Base-by-base conservation (phyloP, 1,140 invertebrate species). In the Bathynomus jamesi region DNA sequence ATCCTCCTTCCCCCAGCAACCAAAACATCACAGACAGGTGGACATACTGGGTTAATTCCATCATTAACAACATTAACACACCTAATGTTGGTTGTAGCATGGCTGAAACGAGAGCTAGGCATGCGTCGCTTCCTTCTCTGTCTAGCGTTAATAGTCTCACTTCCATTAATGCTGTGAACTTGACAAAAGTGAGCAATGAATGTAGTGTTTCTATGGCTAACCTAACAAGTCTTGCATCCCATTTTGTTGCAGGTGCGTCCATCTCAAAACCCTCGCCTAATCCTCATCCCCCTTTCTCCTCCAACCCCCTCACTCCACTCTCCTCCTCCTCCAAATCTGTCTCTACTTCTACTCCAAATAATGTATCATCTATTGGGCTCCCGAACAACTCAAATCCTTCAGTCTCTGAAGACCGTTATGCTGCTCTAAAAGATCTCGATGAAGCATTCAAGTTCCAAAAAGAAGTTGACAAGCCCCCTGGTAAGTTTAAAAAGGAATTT, bases 401-500 rank as follows among this genome's bases (percentile, higher is more conserved):
- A 10, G 74, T 87, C 31, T 82, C 85, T 11, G 89, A 89, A 82
- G 91, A 93, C 81, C 85, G 88, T 76, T 93, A 93, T 81, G 90
- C 91, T 61, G 90, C 91, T 24, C 84, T 93, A 1, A 92, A 92
- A 82, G 90, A 92, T 82, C 83, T 93, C 63, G 91, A 93, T 79
- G 85, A 82, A 28, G 77, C 88, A 69, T 89, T 89, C 85, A 87
- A 87, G 78, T 76, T 77, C 3, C 68, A 70, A 28, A 74, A 74
- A 61, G 72, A 74, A 71, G 61, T 61, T 4, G 72, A 74, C 29
- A 70, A 63, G 17, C 66, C 73, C 11, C 66, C 73, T 7, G 71
- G 73, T 68, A 74, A 74, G 65, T 64, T 53, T n/a, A n/a, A n/a
- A n/a, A n/a, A n/a, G n/a, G n/a, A n/a, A n/a, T n/a, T n/a, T n/a